Evolutionary conservation across 2,888 invertebrate species (phyloP).

Genomic region (Pammene fasciana): DNA sequence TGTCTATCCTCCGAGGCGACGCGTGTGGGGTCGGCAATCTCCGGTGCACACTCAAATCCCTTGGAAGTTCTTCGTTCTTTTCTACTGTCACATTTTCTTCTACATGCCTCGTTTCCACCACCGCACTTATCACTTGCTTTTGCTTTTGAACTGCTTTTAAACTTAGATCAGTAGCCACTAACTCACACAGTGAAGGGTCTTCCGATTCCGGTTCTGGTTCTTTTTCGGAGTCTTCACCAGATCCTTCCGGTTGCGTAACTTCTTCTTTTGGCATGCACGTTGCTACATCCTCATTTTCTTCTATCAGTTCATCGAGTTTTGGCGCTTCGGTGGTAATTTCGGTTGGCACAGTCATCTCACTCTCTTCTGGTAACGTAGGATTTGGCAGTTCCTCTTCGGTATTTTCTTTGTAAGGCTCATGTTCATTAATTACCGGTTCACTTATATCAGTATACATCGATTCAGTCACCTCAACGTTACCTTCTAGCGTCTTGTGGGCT

Average conservation of each 20-base stretch:
- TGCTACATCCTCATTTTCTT: constrained; percentile 46
- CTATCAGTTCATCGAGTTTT: constrained; percentile 45
- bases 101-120: constrained; percentile 56
- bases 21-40: constrained; percentile 71
- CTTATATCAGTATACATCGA: constrained; percentile 54
- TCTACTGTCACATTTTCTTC: constrained; percentile 67
- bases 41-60: constrained; percentile 84
- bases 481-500: constrained; percentile 66
- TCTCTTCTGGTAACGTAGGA: constrained; percentile 58
- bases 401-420: constrained; percentile 57
- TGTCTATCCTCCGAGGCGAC: constrained; percentile 75
- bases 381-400: constrained; percentile 55
- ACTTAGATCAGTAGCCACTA: constrained; percentile 84
- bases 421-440: constrained; percentile 67
- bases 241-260: constrained; percentile 30
- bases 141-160: constrained; percentile 68
- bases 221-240: constrained; percentile 44
- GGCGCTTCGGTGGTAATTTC: constrained; percentile 47
- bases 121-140: constrained; percentile 57
- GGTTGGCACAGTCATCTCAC: constrained; percentile 54
- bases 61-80: constrained; percentile 83
- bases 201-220: constrained; percentile 46
- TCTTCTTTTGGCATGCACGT: constrained; percentile 45
- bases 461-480: constrained; percentile 53
- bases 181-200: constrained; percentile 57